Evolutionary conservation across 2,888 invertebrate species (phyloP).

Genomic region (Hypena proboscidalis): DNA sequence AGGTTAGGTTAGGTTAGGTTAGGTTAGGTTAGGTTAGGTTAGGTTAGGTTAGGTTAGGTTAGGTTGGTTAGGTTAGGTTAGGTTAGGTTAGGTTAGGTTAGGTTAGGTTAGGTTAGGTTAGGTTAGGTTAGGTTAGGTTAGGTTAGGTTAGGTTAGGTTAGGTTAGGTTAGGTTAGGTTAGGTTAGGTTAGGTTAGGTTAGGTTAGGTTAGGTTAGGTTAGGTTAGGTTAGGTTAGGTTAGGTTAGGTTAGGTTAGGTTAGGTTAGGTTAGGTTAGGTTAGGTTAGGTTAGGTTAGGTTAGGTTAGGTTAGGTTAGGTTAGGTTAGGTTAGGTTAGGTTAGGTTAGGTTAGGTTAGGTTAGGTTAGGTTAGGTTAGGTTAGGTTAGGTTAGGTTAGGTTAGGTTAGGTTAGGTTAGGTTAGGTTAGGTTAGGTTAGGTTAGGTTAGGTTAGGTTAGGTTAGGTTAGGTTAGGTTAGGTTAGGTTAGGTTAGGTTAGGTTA

Average conservation of each 20-base stretch:
- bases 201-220: conserved; percentile 14
- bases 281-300: conserved; percentile 16
- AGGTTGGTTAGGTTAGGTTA: conserved; percentile 27
- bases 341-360: conserved; percentile 19
- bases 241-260: conserved; percentile 17
- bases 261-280: conserved; percentile 21
- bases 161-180: conserved; percentile 24
- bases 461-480: conserved; percentile 29
- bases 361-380: conserved; percentile 22
- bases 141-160: conserved; percentile 24
- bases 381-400: conserved; percentile 22
- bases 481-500: conserved; percentile 33
- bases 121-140: conserved; percentile 11
- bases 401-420: conserved; percentile 24
- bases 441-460: conserved; percentile 27
- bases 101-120: conserved; percentile 25
- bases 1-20: conserved; percentile 32
- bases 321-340: conserved; percentile 23
- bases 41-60: conserved; percentile 32
- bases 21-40: conserved; percentile 31
- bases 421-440: conserved; percentile 25
- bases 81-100: conserved; percentile 27
- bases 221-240: conserved; percentile 18
- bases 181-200: conserved; percentile 20
- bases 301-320: conserved; percentile 14